Conservation (phyloP, 1,140 invertebrate species). For the Manduca sexta region DNA sequence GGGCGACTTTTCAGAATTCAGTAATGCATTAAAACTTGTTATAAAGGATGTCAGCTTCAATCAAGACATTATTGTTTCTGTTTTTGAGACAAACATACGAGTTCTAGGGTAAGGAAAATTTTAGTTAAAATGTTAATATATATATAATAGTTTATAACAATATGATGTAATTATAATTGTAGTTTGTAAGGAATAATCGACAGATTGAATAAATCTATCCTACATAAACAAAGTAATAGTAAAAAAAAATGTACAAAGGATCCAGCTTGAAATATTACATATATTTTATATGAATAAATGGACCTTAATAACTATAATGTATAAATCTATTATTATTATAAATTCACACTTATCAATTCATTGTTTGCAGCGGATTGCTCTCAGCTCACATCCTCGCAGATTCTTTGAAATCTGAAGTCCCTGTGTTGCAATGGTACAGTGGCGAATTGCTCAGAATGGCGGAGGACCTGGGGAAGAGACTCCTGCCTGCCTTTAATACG, state of each 20-base stretch:
- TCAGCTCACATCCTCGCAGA: slow-evolving; percentile 94
- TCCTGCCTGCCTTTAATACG: slow-evolving; percentile 98
- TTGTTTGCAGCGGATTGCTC: slow-evolving; percentile 84
- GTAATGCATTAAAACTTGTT: slow-evolving; percentile 90
- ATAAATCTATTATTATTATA: background rate
- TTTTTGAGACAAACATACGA: slow-evolving; percentile 99
- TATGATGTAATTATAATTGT: background rate
- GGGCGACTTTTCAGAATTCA: slow-evolving; percentile 95
- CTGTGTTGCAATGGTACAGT: slow-evolving; percentile 91
- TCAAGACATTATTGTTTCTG: slow-evolving; percentile 95
- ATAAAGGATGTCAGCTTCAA: slow-evolving; percentile 93
- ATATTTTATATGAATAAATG: no score
- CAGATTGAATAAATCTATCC: no score
- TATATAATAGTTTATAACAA: background rate
- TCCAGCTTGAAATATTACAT: no score
- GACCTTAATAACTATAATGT: no score
- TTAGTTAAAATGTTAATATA: background rate
- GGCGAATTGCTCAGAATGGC: slow-evolving; percentile 93
- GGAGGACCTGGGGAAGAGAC: slow-evolving; percentile 91
- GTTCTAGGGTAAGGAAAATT: slow-evolving; percentile 87
- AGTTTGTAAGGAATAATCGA: background rate
- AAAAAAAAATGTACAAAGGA: no score
- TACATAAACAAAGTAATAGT: no score
- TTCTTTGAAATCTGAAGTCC: slow-evolving; percentile 84
- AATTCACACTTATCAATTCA: background rate